A percentile compares a stretch with the other conserved stretches of the same genome.
Conservation (phyloP, 2,888 invertebrate genomes). For the Parapristionchus giblindavisi region DNA sequence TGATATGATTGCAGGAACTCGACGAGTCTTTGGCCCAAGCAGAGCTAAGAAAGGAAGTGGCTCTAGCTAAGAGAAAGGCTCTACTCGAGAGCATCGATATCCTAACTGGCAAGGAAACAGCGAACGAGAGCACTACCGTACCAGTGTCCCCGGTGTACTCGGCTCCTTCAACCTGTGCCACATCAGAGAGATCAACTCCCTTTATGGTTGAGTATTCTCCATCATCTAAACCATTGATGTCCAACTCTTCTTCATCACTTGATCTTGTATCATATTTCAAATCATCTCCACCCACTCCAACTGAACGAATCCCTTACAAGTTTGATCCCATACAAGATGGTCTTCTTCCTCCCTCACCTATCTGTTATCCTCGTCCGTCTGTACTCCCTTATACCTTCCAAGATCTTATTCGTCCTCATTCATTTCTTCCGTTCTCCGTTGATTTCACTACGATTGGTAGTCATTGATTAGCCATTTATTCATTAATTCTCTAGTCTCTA, state of each 20-base stretch:
- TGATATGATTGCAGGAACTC: conserved; percentile 34
- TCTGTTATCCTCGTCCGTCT: conserved; percentile 52
- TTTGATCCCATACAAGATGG: conserved; percentile 61
- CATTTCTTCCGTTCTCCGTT: neutral
- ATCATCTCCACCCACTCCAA: conserved; percentile 13
- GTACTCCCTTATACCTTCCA: conserved; percentile 33
- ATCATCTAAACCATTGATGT: conserved; percentile 53
- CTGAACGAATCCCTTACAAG: conserved; percentile 20
- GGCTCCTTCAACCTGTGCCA: conserved; percentile 39
- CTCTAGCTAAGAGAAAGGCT: conserved; percentile 9
- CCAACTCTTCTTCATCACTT: conserved; percentile 40
- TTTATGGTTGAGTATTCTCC: conserved; percentile 59
- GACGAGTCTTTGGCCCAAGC: neutral
- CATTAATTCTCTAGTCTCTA: neutral
- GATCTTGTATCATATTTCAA: conserved; percentile 34
- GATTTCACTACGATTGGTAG: conserved; percentile 21
- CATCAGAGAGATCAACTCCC: conserved; percentile 49
- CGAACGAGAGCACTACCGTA: neutral
- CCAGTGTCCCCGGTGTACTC: conserved; percentile 32
- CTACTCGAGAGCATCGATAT: neutral
- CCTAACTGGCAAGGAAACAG: too few species aligned
- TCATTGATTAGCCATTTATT: conserved; percentile 8
- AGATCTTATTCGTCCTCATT: conserved; percentile 44
- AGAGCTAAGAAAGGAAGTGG: conserved; percentile 13
- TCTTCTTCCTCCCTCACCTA: conserved; percentile 57